Conservation (phyloP, 2,113 vertebrate genomes). For the Taxidea taxus region DNA sequence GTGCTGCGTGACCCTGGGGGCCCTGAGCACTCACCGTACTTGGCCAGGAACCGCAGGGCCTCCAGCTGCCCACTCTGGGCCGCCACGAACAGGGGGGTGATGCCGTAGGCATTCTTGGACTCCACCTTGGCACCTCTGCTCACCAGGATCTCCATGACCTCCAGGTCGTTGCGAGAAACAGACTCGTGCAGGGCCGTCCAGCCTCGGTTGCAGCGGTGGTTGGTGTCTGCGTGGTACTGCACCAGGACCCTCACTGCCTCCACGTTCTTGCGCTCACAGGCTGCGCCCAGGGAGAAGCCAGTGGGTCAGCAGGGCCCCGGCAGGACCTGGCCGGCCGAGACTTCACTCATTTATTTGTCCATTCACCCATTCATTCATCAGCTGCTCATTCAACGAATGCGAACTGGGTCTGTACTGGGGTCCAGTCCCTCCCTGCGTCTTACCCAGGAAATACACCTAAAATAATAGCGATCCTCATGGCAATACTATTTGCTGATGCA, state of each 20-base stretch:
- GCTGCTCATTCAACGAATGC: background rate
- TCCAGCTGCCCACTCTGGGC: constrained; percentile 91
- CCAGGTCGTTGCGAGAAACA: constrained; percentile 86
- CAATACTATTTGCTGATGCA: background rate
- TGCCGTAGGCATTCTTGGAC: constrained; percentile 88
- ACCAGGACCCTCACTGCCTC: constrained; percentile 86
- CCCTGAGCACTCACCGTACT: constrained; percentile 80
- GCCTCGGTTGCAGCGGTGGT: constrained; percentile 88
- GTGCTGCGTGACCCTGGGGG: background rate
- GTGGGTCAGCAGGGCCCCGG: background rate
- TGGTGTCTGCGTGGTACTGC: constrained; percentile 83
- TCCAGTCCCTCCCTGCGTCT: background rate
- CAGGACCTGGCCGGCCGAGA: background rate
- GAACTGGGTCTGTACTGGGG: background rate
- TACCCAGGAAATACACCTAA: background rate
- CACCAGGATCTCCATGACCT: constrained; percentile 92
- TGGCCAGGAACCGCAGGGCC: constrained; percentile 88
- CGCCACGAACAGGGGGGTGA: constrained; percentile 91
- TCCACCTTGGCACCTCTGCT: constrained; percentile 90
- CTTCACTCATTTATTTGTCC: accelerated
- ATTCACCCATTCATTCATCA: background rate
- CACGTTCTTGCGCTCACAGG: constrained; percentile 89
- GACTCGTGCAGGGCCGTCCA: constrained; percentile 94
- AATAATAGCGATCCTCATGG: background rate
- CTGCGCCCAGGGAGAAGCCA: constrained; percentile 78